Evolutionary conservation across 2,888 invertebrate species (phyloP).

Genomic region (Athetis lepigone): DNA sequence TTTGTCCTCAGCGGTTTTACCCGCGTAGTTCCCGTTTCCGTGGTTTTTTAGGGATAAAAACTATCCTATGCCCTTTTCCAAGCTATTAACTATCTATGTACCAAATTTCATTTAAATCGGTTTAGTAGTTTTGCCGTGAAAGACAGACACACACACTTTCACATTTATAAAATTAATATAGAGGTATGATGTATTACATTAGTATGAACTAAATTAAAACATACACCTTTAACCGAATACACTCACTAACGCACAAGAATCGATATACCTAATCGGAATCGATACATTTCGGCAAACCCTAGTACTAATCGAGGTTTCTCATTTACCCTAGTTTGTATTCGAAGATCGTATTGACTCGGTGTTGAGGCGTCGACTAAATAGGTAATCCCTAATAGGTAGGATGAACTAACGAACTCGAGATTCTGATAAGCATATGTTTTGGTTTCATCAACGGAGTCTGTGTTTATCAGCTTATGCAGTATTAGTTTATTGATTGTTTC

Average conservation of each 20-base stretch:
- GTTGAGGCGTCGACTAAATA: slow-evolving; percentile 22
- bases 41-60: too few species aligned
- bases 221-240: background rate
- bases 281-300: slow-evolving; percentile 13
- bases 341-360: slow-evolving; percentile 39
- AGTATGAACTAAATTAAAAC: background rate
- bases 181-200: too few species aligned
- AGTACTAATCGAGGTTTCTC: slow-evolving; percentile 29
- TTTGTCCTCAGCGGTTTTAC: too few species aligned
- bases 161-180: too few species aligned
- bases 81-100: too few species aligned
- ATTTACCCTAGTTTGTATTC: slow-evolving; percentile 35
- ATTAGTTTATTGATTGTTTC: background rate
- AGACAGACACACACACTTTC: too few species aligned
- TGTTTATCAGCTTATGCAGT: background rate
- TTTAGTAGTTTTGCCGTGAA: too few species aligned
- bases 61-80: too few species aligned
- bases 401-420: background rate
- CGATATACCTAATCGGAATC: slow-evolving; percentile 11
- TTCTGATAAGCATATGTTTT: slow-evolving; percentile 15
- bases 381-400: slow-evolving; percentile 37
- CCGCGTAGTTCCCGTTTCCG: too few species aligned
- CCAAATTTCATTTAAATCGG: too few species aligned
- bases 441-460: slow-evolving; percentile 12
- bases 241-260: background rate